These are phyloP conservation scores for Hyperoodon ampullatus DNA, from an alignment of 2,113 vertebrate species.

Conservation along the genomic window DNA sequence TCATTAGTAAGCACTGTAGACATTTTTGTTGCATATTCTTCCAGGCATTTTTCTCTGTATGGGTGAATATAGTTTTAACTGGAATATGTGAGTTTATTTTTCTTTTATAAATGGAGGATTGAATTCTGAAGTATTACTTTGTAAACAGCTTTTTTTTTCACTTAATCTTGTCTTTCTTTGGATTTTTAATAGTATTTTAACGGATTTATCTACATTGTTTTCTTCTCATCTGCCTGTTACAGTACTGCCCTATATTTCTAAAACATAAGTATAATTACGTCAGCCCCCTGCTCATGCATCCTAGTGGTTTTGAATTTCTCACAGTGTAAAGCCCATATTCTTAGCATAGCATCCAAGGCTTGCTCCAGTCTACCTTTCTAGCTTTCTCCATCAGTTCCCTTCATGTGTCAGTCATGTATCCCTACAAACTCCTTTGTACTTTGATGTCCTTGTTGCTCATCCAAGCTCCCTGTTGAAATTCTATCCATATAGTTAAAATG, in stretches of 20 bases:
- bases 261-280: not conserved
- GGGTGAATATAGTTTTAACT: not conserved
- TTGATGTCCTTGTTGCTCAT: not conserved
- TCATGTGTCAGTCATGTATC: not conserved
- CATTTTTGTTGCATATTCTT: not conserved
- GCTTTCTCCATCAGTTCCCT: not conserved
- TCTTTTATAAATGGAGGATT: not conserved
- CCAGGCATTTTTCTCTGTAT: not conserved
- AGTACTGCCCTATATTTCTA: not conserved
- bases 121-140: not conserved
- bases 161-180: not conserved
- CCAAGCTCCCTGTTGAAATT: not conserved
- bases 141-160: not conserved
- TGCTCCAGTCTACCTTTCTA: not conserved
- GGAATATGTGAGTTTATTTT: not conserved
- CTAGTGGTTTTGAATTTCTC: not conserved
- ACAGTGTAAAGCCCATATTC: not conserved
- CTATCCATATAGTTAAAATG: not conserved
- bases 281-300: not conserved
- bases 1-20: not conserved
- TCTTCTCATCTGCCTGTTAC: not conserved
- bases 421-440: not conserved
- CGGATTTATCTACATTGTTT: not conserved
- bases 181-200: not conserved
- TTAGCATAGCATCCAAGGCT: not conserved